A percentile compares a stretch with the other conserved stretches of the same genome.
These are phyloP conservation scores for Troglohyphantes excavatus DNA, from an alignment of 2,888 invertebrate genomes.

Conservation along the genomic window DNA sequence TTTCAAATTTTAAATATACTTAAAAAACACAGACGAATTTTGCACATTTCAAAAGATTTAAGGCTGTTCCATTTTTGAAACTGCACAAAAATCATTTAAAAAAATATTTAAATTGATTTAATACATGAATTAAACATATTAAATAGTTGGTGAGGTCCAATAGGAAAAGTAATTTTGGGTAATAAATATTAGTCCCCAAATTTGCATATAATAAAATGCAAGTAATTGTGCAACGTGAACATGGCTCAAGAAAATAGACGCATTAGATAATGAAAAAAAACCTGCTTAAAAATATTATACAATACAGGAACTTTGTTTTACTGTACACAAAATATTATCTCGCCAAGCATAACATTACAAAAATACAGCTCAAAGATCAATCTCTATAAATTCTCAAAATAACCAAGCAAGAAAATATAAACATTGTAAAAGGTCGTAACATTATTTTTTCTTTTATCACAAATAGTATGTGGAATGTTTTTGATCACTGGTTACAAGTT, in stretches of 20 bases:
- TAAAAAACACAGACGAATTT: no score
- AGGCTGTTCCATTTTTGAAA: no score
- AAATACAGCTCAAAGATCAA: neutral
- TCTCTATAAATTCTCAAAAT: neutral
- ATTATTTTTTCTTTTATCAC: constrained; percentile 30
- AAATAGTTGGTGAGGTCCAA: no score
- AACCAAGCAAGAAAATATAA: constrained; percentile 18
- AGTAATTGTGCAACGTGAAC: neutral
- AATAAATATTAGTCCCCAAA: no score
- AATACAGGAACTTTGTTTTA: constrained; percentile 15
- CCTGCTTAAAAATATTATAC: neutral
- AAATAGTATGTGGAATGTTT: constrained; percentile 49
- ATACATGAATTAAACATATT: no score
- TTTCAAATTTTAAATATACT: no score
- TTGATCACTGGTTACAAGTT: constrained; percentile 39
- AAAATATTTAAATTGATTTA: no score
- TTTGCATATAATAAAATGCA: neutral
- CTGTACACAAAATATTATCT: neutral
- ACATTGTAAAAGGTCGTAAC: neutral
- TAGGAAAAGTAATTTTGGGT: no score
- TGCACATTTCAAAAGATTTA: no score
- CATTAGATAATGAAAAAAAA: neutral
- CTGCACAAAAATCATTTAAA: no score
- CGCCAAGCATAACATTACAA: neutral
- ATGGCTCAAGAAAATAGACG: neutral